Evolutionary conservation across 2,888 invertebrate genomes (phyloP).

Genomic region (Trissoscelio sp.): DNA sequence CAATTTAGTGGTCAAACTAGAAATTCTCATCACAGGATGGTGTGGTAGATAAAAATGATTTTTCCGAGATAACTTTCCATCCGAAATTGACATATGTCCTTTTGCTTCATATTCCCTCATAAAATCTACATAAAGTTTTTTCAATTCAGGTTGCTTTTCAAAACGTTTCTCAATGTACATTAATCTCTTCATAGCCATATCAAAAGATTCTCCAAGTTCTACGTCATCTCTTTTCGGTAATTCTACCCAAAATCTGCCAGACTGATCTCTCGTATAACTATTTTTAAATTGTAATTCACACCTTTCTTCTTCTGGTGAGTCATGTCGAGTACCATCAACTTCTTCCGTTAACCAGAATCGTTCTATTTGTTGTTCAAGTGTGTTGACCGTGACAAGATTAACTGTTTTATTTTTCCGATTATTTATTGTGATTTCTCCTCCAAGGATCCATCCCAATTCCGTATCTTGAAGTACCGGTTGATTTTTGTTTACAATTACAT

Average conservation of each 20-base stretch:
- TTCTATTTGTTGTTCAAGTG: constrained; percentile 18
- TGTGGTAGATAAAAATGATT: constrained; percentile 36
- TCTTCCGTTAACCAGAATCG: constrained; percentile 22
- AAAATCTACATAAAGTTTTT: constrained; percentile 51
- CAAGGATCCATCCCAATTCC: constrained; percentile 28
- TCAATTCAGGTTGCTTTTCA: constrained; percentile 19
- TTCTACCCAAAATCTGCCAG: constrained; percentile 15
- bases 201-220: constrained; percentile 1
- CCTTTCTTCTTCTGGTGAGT: background rate
- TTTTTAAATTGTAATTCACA: constrained; percentile 3
- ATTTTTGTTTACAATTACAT: background rate
- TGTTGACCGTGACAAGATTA: background rate
- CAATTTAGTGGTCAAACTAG: too few relatives aligned
- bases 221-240: constrained; percentile 3
- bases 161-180: constrained; percentile 13
- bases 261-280: background rate
- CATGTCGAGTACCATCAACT: background rate
- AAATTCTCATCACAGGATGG: constrained; percentile 20
- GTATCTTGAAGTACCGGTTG: constrained; percentile 25
- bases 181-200: background rate
- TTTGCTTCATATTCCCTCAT: constrained; percentile 52
- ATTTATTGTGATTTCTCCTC: constrained; percentile 19
- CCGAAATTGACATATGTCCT: constrained; percentile 52
- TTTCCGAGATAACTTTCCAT: background rate
- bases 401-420: background rate